These are phyloP conservation scores for Desoria tigrina DNA, from an alignment of 2,888 invertebrate genomes.

Conservation along the genomic window DNA sequence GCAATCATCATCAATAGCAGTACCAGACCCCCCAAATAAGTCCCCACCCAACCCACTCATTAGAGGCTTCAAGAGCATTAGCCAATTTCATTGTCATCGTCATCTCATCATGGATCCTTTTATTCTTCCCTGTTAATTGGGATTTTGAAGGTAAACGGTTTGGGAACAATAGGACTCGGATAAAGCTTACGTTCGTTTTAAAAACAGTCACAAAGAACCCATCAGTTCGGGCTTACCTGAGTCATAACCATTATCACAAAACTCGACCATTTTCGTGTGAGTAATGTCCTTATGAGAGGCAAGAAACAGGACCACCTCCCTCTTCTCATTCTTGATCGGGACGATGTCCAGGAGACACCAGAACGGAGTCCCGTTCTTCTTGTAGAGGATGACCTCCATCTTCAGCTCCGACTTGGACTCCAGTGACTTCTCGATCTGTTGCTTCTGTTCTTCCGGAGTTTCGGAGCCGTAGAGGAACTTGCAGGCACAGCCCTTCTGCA, in stretches of 20 bases:
- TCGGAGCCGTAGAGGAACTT: slow-evolving; percentile 89
- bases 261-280: slow-evolving; percentile 82
- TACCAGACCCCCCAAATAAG: no score
- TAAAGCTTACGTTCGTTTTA: no score
- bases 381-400: slow-evolving; percentile 90
- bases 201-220: no score
- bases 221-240: slow-evolving; percentile 10
- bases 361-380: slow-evolving; percentile 88
- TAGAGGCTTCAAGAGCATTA: no score
- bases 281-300: slow-evolving; percentile 97
- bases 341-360: slow-evolving; percentile 97
- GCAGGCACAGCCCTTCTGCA: slow-evolving; percentile 95
- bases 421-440: slow-evolving; percentile 84
- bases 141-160: no score
- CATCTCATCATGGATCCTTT: no score
- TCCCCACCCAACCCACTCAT: no score
- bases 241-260: slow-evolving; percentile 73
- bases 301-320: slow-evolving; percentile 92
- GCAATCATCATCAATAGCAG: no score
- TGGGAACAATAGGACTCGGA: no score
- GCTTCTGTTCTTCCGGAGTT: slow-evolving; percentile 83
- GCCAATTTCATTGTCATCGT: no score
- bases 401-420: slow-evolving; percentile 89
- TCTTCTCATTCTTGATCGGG: slow-evolving; percentile 96
- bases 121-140: no score